Percentiles rank a stretch among this genome's conserved stretches.
These are phyloP conservation scores for Tillus elongatus DNA, from an alignment of 2,888 invertebrate genomes.

Conservation along the genomic window DNA sequence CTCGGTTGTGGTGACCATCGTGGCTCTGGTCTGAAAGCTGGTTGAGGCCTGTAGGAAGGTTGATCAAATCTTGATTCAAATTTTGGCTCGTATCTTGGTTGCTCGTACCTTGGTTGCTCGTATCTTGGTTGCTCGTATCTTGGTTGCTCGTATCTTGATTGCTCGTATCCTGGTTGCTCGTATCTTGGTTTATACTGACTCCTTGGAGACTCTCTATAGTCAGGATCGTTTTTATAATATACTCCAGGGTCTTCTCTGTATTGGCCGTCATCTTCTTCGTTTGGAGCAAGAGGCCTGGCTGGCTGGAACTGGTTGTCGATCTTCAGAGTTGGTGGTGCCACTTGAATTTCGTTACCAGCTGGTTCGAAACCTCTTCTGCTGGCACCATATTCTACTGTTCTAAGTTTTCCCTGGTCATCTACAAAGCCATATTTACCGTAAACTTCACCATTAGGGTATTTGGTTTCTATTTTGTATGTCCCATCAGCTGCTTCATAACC, in stretches of 20 bases:
- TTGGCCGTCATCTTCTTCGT: constrained; percentile 75
- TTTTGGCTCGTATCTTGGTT: constrained; percentile 20
- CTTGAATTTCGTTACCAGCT: constrained; percentile 64
- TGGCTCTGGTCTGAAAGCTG: constrained; percentile 28
- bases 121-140: constrained; percentile 12
- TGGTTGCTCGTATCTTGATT: constrained; percentile 23
- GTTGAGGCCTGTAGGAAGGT: constrained; percentile 34
- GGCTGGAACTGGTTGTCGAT: constrained; percentile 46
- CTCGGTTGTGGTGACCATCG: constrained; percentile 8
- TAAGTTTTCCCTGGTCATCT: constrained; percentile 62
- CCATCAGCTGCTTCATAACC: constrained; percentile 83
- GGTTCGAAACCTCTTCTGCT: constrained; percentile 75
- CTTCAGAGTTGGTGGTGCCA: constrained; percentile 66
- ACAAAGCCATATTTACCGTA: constrained; percentile 86
- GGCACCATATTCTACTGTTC: constrained; percentile 81
- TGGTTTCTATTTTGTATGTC: constrained; percentile 80
- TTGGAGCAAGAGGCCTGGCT: constrained; percentile 43
- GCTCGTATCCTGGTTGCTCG: constrained; percentile 30
- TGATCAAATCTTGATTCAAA: constrained; percentile 18
- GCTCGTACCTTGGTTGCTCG: constrained; percentile 19
- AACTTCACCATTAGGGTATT: constrained; percentile 73
- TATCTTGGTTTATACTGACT: constrained; percentile 28
- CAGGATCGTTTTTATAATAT: constrained; percentile 59
- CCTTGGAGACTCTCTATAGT: constrained; percentile 28
- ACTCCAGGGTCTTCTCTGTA: constrained; percentile 75